Base-by-base conservation (phyloP, 1,140 invertebrate species). In the Ostrea denselamellosa region DNA sequence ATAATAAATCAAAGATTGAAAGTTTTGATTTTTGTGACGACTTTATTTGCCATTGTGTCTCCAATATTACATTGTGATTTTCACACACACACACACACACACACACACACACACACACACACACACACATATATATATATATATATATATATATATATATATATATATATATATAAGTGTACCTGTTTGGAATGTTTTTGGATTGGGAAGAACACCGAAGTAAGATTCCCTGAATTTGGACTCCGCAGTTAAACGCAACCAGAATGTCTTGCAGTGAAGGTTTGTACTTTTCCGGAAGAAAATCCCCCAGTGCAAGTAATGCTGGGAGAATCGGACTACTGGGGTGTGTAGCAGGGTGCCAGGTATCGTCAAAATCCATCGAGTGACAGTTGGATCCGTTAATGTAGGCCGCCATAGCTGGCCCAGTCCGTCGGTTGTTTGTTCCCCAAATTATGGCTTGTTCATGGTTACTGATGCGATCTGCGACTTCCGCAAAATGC, bases 321-420 rank as follows among this genome's bases (percentile, higher is more conserved):
- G 93, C 90, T 3, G 93, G 91, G n/a, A 93, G 89, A 28, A 92
- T 91, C 8, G 92, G 92, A 0, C 92, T 91, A 87, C 92, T 92
- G 0, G 92, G 92, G 53, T 93, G 92, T 8, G 92, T 93, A 19
- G 92, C 91, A 53, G 92, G 92, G 65, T 91, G 89, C 92, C 92
- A 93, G 0, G 92, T 93, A 85, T 93, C 92, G 62, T 93, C 92
- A 89, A 92, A 92, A 82, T 93, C 92, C 92, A 93, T 93, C 19
- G 92, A 89, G 81, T 93, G 92, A 52, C 90, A 89, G 85, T 91
- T 93, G 19, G 90, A 85, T 12, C 92, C 92, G 85, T 93, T 93
- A 25, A 93, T 85, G 82, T 88, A 92, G 14, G 92, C 92, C 2
- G 92, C 92, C 85, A 91, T 90, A 2, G 90, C 85, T n/a, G 89